Evolutionary conservation across 2,888 invertebrate species (phyloP).

Genomic region (Alloplasta piceator): DNA sequence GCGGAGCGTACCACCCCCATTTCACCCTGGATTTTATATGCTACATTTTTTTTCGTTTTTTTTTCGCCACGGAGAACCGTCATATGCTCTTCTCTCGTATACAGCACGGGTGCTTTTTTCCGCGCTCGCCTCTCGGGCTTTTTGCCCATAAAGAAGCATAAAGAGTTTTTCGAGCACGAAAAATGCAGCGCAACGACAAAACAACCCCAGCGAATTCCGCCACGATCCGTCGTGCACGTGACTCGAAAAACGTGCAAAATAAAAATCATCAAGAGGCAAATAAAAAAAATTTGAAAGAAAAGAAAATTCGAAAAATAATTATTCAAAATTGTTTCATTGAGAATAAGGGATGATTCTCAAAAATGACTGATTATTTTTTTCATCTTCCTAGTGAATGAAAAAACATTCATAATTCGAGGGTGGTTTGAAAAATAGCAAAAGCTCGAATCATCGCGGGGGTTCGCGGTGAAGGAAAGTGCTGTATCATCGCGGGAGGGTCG

Average conservation of each 20-base stretch:
- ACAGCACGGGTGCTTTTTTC: neutral
- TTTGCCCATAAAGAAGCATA: slow-evolving; percentile 50
- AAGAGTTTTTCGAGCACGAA: slow-evolving; percentile 52
- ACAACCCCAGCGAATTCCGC: slow-evolving; percentile 4
- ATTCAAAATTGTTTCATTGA: too few species aligned
- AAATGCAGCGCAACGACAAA: slow-evolving; percentile 17
- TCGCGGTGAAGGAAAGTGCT: slow-evolving; percentile 73
- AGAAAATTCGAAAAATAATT: too few species aligned
- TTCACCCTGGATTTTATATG: slow-evolving; percentile 75
- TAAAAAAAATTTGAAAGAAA: neutral
- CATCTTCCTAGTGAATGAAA: neutral
- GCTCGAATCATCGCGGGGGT: slow-evolving; percentile 63
- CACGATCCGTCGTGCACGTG: too few species aligned
- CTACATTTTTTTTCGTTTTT: slow-evolving; percentile 66
- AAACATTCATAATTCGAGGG: slow-evolving; percentile 71
- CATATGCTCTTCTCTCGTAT: slow-evolving; percentile 73
- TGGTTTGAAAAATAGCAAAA: slow-evolving; percentile 73
- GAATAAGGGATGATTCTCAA: neutral
- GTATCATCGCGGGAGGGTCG: slow-evolving; percentile 69
- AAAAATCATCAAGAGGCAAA: neutral
- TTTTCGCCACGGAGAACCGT: slow-evolving; percentile 72
- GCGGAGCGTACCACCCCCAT: slow-evolving; percentile 44
- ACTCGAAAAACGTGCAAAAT: neutral
- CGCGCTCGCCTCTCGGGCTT: slow-evolving; percentile 27
- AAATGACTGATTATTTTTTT: slow-evolving; percentile 3